A percentile compares a stretch with the other conserved stretches of the same genome.
Conservation (phyloP, 1,140 invertebrate genomes). For the Orius laevigatus region DNA sequence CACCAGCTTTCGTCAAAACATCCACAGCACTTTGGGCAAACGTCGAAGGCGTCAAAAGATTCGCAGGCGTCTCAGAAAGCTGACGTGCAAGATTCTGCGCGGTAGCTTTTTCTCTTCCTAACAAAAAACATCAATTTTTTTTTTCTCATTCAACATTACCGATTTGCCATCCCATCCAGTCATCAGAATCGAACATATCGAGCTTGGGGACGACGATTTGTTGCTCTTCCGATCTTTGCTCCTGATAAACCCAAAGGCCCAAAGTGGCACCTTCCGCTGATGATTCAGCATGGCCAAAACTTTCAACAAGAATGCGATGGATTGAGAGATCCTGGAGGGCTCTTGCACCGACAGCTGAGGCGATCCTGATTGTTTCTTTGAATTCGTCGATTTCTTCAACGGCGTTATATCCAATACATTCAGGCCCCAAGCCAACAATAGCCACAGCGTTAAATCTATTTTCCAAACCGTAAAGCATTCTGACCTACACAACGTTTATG, state of each 20-base stretch:
- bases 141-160: constrained; percentile 20
- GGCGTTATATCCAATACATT: constrained; percentile 27
- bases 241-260: constrained; percentile 32
- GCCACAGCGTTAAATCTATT: constrained; percentile 29
- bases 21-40: constrained; percentile 36
- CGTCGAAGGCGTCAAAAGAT: constrained; percentile 41
- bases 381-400: constrained; percentile 31
- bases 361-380: constrained; percentile 30
- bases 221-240: constrained; percentile 30
- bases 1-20: constrained; percentile 28
- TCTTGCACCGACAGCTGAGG: constrained; percentile 29
- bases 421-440: constrained; percentile 31
- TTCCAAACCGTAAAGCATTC: constrained; percentile 29
- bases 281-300: constrained; percentile 34
- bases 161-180: constrained; percentile 33
- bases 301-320: constrained; percentile 31
- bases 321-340: constrained; percentile 25
- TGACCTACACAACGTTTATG: constrained; percentile 20
- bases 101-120: constrained; percentile 35
- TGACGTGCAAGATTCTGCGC: constrained; percentile 42
- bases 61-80: constrained; percentile 44
- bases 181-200: constrained; percentile 22
- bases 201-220: constrained; percentile 22
- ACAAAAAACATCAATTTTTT: background rate
- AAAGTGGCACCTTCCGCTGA: constrained; percentile 34